Percentiles rank a stretch among this genome's conserved stretches.
Conservation (phyloP, 2,888 invertebrate species). For the Lochmaea capreae region DNA sequence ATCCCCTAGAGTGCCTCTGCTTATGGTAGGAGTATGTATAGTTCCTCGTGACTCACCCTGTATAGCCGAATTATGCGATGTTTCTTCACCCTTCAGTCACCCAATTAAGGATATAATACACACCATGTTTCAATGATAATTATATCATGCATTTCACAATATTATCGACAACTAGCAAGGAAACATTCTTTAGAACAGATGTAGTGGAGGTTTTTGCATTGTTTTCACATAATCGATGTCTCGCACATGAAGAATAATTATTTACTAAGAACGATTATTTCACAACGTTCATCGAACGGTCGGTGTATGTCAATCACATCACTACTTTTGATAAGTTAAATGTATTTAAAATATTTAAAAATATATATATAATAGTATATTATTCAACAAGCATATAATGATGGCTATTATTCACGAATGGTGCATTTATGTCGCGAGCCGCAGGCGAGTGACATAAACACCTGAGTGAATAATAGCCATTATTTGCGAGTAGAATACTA, state of each 20-base stretch:
- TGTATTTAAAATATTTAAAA: neutral
- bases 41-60: too few relatives aligned
- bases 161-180: neutral
- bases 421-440: too few relatives aligned
- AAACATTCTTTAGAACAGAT: conserved; percentile 6
- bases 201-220: conserved; percentile 17
- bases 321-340: neutral
- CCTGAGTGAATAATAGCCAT: too few relatives aligned
- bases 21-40: too few relatives aligned
- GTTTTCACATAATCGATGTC: neutral
- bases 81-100: neutral
- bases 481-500: too few relatives aligned
- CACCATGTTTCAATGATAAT: conserved; percentile 19
- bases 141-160: conserved; percentile 22
- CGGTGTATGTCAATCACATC: neutral
- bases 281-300: neutral
- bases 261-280: neutral
- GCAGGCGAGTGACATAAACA: too few relatives aligned
- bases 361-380: too few relatives aligned
- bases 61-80: neutral
- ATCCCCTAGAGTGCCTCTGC: too few relatives aligned
- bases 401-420: too few relatives aligned
- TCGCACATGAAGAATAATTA: neutral
- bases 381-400: too few relatives aligned
- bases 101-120: conserved; percentile 7